phyloP scores from a whole-genome alignment of 2,888 invertebrate species.

The Orchesella flavescens region DNA sequence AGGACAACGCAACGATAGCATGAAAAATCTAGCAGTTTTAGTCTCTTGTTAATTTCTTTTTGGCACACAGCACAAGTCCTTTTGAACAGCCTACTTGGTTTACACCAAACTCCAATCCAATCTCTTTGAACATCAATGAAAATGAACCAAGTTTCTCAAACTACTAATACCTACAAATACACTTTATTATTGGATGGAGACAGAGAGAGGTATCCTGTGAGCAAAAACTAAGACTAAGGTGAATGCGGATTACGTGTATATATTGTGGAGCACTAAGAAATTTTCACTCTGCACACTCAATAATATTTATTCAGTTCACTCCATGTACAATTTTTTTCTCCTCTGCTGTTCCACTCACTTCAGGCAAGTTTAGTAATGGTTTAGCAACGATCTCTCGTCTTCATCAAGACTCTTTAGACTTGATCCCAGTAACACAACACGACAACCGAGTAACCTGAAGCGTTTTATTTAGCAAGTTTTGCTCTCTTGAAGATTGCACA shows the following conservation, averaged over 20 bases:
- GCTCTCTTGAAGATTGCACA: neutral
- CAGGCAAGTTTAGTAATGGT: neutral
- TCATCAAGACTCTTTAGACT: constrained; percentile 19
- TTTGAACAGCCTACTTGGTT: neutral
- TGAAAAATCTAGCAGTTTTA: neutral
- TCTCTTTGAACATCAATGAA: constrained; percentile 1
- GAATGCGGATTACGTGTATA: no score
- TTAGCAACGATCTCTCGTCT: constrained; percentile 11
- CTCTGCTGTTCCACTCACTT: constrained; percentile 4
- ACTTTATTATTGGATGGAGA: no score
- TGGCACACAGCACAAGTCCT: neutral
- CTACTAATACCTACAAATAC: no score
- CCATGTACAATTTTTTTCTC: constrained; percentile 5
- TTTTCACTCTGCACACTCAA: constrained; percentile 34
- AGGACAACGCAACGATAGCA: neutral
- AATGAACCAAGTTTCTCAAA: neutral
- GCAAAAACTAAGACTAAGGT: no score
- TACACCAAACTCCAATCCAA: neutral
- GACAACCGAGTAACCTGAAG: constrained; percentile 40
- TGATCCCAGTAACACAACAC: constrained; percentile 54
- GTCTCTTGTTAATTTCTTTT: neutral
- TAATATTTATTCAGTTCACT: constrained; percentile 19
- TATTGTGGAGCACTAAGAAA: constrained; percentile 3
- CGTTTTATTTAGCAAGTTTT: constrained; percentile 28
- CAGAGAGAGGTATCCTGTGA: no score